Conservation (phyloP, 1,140 invertebrate genomes). For the Nymphalis io region DNA sequence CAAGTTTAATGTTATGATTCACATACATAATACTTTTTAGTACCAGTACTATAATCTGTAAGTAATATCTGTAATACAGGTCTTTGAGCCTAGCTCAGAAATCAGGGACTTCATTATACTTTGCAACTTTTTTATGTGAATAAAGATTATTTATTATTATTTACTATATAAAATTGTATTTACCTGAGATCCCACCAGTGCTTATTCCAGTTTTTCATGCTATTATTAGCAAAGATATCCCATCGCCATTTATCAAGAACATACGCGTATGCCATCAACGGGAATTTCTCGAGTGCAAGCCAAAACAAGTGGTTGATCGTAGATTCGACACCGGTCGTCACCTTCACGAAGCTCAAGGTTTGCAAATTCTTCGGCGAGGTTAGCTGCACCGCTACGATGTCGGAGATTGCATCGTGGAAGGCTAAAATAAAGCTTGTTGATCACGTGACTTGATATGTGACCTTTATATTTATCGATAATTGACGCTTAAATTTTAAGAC, state of each 20-base stretch:
- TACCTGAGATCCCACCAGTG: conserved; percentile 85
- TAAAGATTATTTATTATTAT: too few species aligned
- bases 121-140: too few species aligned
- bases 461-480: not conserved
- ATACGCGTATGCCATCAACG: conserved; percentile 82
- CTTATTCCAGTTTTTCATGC: conserved; percentile 79
- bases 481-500: not conserved
- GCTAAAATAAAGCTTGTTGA: conserved; percentile 63
- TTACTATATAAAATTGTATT: not conserved
- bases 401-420: conserved; percentile 87
- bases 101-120: too few species aligned
- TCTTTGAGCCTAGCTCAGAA: too few species aligned
- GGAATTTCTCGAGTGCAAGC: conserved; percentile 84
- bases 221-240: conserved; percentile 81
- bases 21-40: too few species aligned
- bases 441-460: not conserved
- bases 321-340: conserved; percentile 64
- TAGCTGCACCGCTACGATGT: conserved; percentile 84
- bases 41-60: too few species aligned
- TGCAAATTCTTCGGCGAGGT: conserved; percentile 81
- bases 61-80: too few species aligned
- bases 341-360: conserved; percentile 72
- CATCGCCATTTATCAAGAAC: conserved; percentile 82
- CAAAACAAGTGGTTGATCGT: conserved; percentile 83
- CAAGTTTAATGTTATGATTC: too few species aligned